Evolutionary conservation across 2,888 invertebrate genomes (phyloP), one percentile per base, ranked within the genome.

Genomic region (Drosophila rubida): DNA sequence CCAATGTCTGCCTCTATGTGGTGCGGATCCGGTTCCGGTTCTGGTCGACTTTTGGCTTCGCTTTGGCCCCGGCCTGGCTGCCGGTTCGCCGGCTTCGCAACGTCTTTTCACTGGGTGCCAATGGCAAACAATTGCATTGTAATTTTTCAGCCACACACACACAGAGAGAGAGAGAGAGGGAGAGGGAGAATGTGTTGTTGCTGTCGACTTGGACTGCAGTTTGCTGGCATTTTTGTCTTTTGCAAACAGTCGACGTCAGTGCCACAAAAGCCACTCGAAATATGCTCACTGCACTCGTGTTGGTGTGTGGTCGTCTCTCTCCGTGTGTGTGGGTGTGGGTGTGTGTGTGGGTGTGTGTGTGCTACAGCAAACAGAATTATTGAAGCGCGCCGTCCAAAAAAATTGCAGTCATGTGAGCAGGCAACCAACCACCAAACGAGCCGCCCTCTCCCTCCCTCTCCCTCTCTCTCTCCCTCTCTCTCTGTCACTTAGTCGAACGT

Each of bases 81-180:
- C 11, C 32, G 27, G 35, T n/a, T 32, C 9, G 48, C 51, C 48
- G 66, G 22, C 39, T 39, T 22, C 27, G 57, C 41, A 51, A 44
- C 25, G 19, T 25, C n/a, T 39, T 59, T 49, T 53, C 37, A 30
- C 50, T 65, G 57, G 55, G 58, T 64, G 73, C 69, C 75, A 72
- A 70, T 68, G 76, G 69, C 79, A 84, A 80, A 79, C 87, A 87
- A 84, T 75, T 77, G 82, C 88, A 84, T 78, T 82, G 87, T 75
- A 75, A 83, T 81, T 79, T 81, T 72, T 62, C 45, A 64, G 46
- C 45, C 53, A 49, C 53, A 49, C 49, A 57, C 37, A 49, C 41
- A 41, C 19, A 19, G 2, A 19, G 2, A 19, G 49, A 49, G 49
- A 49, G 45, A 57, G 32, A 49, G 37, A 41, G 4, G 27, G 27